These are phyloP conservation scores for Parapsyche elsis DNA, from an alignment of 1,140 invertebrate genomes.

Conservation along the genomic window DNA sequence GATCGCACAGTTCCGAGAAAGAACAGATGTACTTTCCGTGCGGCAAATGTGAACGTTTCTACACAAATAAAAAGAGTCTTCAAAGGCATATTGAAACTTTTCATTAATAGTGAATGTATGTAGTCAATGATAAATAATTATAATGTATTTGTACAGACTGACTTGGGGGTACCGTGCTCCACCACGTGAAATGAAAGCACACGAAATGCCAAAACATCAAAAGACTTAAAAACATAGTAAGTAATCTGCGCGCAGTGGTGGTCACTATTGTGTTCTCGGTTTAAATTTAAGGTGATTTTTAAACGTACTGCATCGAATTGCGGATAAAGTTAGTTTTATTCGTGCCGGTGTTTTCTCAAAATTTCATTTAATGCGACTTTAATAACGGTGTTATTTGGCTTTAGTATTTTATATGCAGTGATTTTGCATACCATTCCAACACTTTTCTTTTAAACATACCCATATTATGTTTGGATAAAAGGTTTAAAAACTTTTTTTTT, in stretches of 20 bases:
- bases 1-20: constrained; percentile 66
- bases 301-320: too few relatives aligned
- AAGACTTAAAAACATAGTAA: constrained; percentile 19
- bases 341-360: too few relatives aligned
- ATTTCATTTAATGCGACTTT: too few relatives aligned
- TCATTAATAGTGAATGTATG: constrained; percentile 6
- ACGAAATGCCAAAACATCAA: constrained; percentile 31
- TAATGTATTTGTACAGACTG: constrained; percentile 13
- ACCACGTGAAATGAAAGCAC: neutral
- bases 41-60: constrained; percentile 66
- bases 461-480: too few relatives aligned
- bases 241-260: neutral
- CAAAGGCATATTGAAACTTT: constrained; percentile 64
- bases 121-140: neutral
- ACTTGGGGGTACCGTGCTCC: neutral
- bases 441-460: too few relatives aligned
- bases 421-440: too few relatives aligned
- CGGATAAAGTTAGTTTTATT: too few relatives aligned
- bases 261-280: constrained; percentile 10
- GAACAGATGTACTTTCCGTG: constrained; percentile 66
- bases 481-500: too few relatives aligned
- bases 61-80: constrained; percentile 67
- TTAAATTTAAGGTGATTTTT: constrained; percentile 1
- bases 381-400: too few relatives aligned
- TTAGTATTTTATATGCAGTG: too few relatives aligned